These are phyloP conservation scores for Sipha maydis DNA, from an alignment of 2,888 invertebrate species.

Conservation along the genomic window DNA sequence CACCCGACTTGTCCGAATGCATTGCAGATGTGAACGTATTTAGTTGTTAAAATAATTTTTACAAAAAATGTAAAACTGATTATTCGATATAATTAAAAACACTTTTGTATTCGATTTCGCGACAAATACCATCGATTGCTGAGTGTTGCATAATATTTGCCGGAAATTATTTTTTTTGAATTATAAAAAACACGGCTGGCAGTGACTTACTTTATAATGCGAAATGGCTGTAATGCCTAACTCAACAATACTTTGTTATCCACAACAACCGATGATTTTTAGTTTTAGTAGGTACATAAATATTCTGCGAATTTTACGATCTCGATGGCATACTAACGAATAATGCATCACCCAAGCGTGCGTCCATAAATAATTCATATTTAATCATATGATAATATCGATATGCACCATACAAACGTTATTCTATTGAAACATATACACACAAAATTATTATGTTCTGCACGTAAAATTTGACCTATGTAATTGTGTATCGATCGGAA, in stretches of 20 bases:
- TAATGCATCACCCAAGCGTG: background rate
- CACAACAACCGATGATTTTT: background rate
- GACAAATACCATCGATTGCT: background rate
- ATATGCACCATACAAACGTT: no score
- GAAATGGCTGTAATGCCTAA: background rate
- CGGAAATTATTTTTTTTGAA: background rate
- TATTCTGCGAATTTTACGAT: background rate
- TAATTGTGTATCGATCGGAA: no score
- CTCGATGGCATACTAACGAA: background rate
- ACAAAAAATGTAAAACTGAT: no score
- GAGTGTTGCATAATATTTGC: background rate
- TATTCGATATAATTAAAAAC: background rate
- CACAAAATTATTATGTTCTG: no score
- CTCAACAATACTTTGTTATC: background rate
- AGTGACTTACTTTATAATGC: background rate
- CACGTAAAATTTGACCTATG: no score
- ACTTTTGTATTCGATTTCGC: background rate
- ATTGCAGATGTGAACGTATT: background rate
- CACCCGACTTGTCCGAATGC: no score
- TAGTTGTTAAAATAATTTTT: background rate
- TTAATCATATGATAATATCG: no score
- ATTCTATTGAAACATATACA: no score
- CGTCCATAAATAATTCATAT: no score
- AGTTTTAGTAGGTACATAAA: background rate
- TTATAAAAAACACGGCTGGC: background rate